Percentiles rank a stretch among this genome's conserved stretches.
Conservation (phyloP, 2,113 vertebrate genomes). For the Psephotus haematonotus region DNA sequence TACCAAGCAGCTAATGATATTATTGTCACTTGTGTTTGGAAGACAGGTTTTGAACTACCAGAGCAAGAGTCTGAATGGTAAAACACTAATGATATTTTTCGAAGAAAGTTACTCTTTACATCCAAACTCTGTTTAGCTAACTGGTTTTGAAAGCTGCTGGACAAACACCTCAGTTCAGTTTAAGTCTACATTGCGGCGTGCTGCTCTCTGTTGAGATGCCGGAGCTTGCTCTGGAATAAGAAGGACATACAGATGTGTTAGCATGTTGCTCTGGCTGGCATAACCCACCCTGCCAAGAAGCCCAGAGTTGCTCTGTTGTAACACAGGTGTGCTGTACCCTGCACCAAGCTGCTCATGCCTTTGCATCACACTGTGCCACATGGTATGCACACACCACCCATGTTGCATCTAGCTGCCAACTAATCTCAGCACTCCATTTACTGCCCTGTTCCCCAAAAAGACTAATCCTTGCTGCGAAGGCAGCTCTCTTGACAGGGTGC, state of each 20-base stretch:
- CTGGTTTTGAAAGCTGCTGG: background rate
- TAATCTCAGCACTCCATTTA: background rate
- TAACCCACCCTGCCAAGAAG: background rate
- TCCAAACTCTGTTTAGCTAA: background rate
- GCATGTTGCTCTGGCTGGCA: background rate
- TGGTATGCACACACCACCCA: background rate
- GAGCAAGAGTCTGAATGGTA: background rate
- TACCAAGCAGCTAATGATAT: background rate
- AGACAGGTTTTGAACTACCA: background rate
- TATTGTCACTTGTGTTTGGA: background rate
- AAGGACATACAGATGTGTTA: rapidly evolving
- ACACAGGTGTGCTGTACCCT: background rate
- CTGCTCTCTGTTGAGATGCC: background rate
- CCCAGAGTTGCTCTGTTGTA: background rate
- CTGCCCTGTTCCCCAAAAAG: too few relatives aligned
- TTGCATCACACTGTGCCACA: rapidly evolving
- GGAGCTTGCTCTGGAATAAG: background rate
- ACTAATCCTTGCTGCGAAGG: background rate
- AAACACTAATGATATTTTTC: background rate
- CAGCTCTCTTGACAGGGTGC: background rate
- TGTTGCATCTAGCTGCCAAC: background rate
- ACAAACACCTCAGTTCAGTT: background rate
- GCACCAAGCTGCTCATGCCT: background rate
- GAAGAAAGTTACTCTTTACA: background rate
- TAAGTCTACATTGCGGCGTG: background rate